phyloP scores from a whole-genome alignment of 2,888 invertebrate genomes.

The Tortrix viridana region DNA sequence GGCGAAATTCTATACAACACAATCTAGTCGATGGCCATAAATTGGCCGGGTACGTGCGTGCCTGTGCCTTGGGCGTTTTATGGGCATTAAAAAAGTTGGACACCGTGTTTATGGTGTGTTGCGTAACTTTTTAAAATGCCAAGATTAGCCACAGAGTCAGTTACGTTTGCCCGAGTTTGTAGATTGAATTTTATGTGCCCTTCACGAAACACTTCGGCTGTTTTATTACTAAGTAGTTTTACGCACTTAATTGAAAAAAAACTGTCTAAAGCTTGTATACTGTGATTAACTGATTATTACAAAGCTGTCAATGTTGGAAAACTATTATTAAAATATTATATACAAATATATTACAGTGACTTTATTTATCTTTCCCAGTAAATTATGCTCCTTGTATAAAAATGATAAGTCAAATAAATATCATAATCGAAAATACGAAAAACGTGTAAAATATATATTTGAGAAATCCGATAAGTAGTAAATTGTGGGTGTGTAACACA shows the following conservation, averaged over 20 bases:
- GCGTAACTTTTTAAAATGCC: slow-evolving; percentile 32
- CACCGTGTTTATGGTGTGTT: slow-evolving; percentile 55
- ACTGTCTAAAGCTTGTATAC: not conserved
- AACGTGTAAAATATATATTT: too few relatives aligned
- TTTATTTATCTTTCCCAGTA: too few relatives aligned
- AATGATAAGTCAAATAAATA: too few relatives aligned
- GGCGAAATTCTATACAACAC: slow-evolving; percentile 33
- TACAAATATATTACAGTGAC: too few relatives aligned
- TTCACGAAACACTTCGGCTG: not conserved
- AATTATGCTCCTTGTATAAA: too few relatives aligned
- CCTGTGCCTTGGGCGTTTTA: slow-evolving; percentile 49
- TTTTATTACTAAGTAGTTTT: not conserved
- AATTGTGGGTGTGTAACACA: too few relatives aligned
- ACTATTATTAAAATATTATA: too few relatives aligned
- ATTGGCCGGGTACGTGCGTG: slow-evolving; percentile 23
- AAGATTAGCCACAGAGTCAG: slow-evolving; percentile 1
- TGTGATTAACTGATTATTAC: not conserved
- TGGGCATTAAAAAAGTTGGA: slow-evolving; percentile 62
- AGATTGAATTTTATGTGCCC: not conserved
- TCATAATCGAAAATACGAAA: too few relatives aligned
- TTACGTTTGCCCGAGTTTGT: slow-evolving; percentile 1
- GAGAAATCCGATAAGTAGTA: too few relatives aligned
- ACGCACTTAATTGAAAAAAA: too few relatives aligned
- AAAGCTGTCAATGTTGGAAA: too few relatives aligned
- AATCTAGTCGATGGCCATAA: slow-evolving; percentile 25